phyloP scores from a whole-genome alignment of 2,113 vertebrate genomes.

The Raja brachyura region DNA sequence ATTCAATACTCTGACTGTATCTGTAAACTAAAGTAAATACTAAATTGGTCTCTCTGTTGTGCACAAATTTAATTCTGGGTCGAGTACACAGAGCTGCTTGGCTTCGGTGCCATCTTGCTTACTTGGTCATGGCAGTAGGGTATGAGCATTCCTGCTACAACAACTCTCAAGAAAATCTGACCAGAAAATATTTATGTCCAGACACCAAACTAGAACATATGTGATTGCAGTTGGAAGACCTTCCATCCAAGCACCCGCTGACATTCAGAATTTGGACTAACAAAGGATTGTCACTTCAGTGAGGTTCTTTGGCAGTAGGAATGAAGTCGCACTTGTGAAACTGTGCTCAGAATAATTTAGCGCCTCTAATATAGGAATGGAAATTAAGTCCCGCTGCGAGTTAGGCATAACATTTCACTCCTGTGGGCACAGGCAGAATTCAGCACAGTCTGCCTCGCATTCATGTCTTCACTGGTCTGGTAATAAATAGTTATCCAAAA shows the following conservation, averaged over 20 bases:
- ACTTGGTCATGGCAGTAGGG: too few species aligned
- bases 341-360: neutral
- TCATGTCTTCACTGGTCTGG: neutral
- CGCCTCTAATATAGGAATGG: neutral
- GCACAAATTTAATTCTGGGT: too few species aligned
- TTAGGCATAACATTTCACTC: neutral
- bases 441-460: neutral
- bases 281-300: neutral
- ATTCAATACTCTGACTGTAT: too few species aligned
- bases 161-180: neutral
- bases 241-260: neutral
- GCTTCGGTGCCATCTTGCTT: too few species aligned
- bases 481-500: neutral
- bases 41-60: too few species aligned
- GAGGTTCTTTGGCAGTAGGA: neutral
- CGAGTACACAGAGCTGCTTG: too few species aligned
- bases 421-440: neutral
- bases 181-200: neutral
- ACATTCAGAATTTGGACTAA: neutral
- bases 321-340: neutral
- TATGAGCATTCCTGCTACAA: neutral
- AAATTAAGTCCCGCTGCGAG: neutral
- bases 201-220: neutral
- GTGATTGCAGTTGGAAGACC: neutral
- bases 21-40: too few species aligned